Percentiles rank a stretch among this genome's conserved stretches.
phyloP scores from a whole-genome alignment of 2,113 vertebrate genomes.

The Glaucomys volans region DNA sequence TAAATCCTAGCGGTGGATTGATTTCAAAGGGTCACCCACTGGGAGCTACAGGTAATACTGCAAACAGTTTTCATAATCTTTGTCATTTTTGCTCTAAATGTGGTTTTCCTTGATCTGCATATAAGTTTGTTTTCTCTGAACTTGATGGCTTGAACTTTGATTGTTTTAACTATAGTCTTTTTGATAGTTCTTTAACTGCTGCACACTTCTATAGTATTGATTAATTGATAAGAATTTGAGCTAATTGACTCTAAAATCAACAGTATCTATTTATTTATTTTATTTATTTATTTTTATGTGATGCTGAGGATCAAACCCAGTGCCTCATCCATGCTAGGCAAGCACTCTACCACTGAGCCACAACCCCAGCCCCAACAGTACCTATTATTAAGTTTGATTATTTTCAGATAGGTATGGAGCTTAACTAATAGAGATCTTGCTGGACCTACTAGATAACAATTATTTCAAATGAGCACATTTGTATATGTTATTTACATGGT shows the following conservation, averaged over 20 bases:
- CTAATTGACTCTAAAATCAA: conserved; percentile 47
- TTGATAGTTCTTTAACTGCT: conserved; percentile 14
- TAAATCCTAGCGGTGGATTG: conserved; percentile 98
- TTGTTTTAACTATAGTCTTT: not conserved
- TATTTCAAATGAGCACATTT: conserved; percentile 9
- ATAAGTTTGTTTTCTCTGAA: conserved; percentile 27
- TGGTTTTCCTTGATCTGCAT: conserved; percentile 28
- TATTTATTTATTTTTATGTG: too few relatives aligned
- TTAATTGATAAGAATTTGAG: conserved; percentile 39
- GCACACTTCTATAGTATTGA: not conserved
- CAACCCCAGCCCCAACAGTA: too few relatives aligned
- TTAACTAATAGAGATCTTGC: conserved; percentile 38
- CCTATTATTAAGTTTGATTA: not conserved
- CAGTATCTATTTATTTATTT: not conserved
- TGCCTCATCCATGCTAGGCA: too few relatives aligned
- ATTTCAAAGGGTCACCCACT: conserved; percentile 99
- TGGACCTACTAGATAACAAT: conserved; percentile 22
- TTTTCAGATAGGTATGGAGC: not conserved
- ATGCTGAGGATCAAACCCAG: too few relatives aligned
- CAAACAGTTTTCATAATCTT: not conserved
- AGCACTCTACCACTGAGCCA: too few relatives aligned
- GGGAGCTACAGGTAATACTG: conserved; percentile 95
- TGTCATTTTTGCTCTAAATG: not conserved
- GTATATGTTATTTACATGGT: not conserved
- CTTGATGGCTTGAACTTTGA: not conserved